phyloP scores from a whole-genome alignment of 1,140 invertebrate genomes.

The Mya arenaria region DNA sequence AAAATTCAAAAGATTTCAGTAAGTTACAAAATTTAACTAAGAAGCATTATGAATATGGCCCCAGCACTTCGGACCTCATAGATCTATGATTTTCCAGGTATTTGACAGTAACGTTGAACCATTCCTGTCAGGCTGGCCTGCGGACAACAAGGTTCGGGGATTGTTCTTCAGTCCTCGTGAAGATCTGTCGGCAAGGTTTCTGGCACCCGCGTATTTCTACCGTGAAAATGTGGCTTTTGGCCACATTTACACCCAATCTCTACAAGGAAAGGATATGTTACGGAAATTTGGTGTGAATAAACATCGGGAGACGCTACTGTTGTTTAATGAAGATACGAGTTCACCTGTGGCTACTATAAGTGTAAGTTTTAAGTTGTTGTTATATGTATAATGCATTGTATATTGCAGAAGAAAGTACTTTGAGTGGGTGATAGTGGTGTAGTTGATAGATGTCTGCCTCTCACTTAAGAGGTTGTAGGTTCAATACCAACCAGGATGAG shows the following conservation, averaged over 20 bases:
- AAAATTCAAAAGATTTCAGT: too few relatives aligned
- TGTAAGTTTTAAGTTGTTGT: conserved; percentile 60
- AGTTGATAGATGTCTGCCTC: too few relatives aligned
- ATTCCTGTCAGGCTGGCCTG: conserved; percentile 92
- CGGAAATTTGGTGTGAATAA: conserved; percentile 83
- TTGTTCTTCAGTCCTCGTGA: conserved; percentile 92
- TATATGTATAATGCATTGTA: background rate
- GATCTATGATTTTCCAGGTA: too few relatives aligned
- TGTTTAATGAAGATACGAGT: conserved; percentile 94
- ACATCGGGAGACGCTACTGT: conserved; percentile 90
- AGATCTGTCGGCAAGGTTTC: conserved; percentile 90
- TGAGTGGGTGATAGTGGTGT: too few relatives aligned
- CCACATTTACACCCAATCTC: conserved; percentile 82
- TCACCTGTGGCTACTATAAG: conserved; percentile 91
- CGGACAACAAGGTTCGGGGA: conserved; percentile 94
- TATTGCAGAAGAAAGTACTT: background rate
- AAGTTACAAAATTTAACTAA: too few relatives aligned
- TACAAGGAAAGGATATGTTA: conserved; percentile 64
- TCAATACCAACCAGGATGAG: too few relatives aligned
- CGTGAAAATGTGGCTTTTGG: conserved; percentile 93
- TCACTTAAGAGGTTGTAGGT: too few relatives aligned
- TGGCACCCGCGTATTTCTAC: conserved; percentile 94
- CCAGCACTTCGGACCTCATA: too few relatives aligned
- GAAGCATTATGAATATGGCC: too few relatives aligned
- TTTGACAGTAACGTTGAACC: conserved; percentile 89